Conservation (phyloP, 2,113 vertebrate genomes). For the Haemorhous mexicanus region DNA sequence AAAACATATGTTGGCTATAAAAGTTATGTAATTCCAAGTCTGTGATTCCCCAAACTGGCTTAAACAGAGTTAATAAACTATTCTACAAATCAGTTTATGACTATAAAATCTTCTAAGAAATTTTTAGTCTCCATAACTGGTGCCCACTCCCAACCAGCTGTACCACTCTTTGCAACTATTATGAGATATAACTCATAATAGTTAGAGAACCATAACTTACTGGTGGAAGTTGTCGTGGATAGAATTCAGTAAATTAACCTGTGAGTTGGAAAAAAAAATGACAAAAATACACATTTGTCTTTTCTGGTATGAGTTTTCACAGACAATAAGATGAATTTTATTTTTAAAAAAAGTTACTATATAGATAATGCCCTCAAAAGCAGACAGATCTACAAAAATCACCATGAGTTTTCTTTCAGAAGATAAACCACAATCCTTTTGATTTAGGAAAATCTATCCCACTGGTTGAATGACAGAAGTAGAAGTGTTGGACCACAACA, state of each 20-base stretch:
- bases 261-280: neutral
- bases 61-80: neutral
- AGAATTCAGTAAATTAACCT: constrained; percentile 97
- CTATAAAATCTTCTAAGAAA: neutral
- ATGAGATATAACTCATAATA: no score
- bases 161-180: neutral
- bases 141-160: neutral
- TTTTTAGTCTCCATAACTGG: neutral
- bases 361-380: neutral
- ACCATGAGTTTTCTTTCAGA: neutral
- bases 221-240: constrained; percentile 98
- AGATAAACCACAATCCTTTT: neutral
- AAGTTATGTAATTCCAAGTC: neutral
- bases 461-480: neutral
- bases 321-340: neutral
- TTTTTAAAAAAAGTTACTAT: neutral
- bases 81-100: neutral
- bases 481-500: neutral
- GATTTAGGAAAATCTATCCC: neutral
- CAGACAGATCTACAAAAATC: neutral
- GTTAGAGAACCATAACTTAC: constrained; percentile 78
- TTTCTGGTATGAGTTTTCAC: neutral
- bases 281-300: neutral
- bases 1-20: neutral
- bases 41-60: neutral